A percentile compares a stretch with the other conserved stretches of the same genome.
Evolutionary conservation across 2,888 invertebrate species (phyloP).

Genomic region (Agonum fuliginosum): DNA sequence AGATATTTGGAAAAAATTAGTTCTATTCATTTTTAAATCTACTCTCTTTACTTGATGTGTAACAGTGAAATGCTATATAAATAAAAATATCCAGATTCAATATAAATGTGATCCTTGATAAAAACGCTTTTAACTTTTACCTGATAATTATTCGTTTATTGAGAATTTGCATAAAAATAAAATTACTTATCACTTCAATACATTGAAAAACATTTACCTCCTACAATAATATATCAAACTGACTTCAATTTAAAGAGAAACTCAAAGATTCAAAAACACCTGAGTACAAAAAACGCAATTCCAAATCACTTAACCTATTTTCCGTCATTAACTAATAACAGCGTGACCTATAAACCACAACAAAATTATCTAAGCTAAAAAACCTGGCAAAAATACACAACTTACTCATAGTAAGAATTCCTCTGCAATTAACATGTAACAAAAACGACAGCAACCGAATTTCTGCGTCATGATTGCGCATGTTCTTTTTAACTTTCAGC

Average conservation of each 20-base stretch:
- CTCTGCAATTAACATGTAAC: conserved; percentile 31
- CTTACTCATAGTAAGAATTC: conserved; percentile 15
- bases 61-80: too few relatives aligned
- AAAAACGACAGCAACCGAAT: neutral
- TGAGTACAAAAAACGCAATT: neutral
- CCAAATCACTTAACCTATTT: neutral
- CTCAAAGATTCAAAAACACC: neutral
- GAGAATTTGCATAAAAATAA: too few relatives aligned
- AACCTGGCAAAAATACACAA: conserved; percentile 8
- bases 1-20: too few relatives aligned
- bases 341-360: neutral
- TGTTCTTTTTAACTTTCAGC: neutral
- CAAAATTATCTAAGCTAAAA: neutral
- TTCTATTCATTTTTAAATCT: too few relatives aligned
- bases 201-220: too few relatives aligned
- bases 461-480: conserved; percentile 22
- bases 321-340: neutral
- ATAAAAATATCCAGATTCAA: too few relatives aligned
- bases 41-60: too few relatives aligned
- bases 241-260: neutral
- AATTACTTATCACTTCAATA: too few relatives aligned
- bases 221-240: too few relatives aligned
- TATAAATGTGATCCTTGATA: too few relatives aligned
- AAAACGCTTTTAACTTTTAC: too few relatives aligned
- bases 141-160: too few relatives aligned